phyloP scores from a whole-genome alignment of 2,797 vertebrate species.

The Pseudochirops cupreus region DNA sequence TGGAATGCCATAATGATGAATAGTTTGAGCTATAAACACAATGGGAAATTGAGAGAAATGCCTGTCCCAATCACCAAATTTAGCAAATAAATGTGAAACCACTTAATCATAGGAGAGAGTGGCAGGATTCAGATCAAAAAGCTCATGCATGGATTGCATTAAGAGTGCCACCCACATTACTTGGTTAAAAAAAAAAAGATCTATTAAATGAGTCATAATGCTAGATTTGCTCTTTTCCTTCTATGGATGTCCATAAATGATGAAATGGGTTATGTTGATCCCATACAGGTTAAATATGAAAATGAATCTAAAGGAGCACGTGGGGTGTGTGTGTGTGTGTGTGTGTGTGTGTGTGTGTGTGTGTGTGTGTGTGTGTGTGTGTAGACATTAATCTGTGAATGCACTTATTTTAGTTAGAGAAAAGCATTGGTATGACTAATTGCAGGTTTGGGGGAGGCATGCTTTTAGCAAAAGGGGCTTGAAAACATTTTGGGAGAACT shows the following conservation, averaged over 20 bases:
- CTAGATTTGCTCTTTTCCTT: constrained; percentile 8
- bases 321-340: not conserved
- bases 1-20: not conserved
- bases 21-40: constrained; percentile 52
- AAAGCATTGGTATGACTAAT: constrained; percentile 6
- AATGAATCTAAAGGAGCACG: not conserved
- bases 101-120: constrained; percentile 24
- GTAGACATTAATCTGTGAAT: constrained; percentile 13
- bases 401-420: not conserved
- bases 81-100: constrained; percentile 51
- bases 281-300: constrained; percentile 2
- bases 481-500: not conserved
- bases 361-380: not conserved
- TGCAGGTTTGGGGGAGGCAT: not conserved
- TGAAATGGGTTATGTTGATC: not conserved
- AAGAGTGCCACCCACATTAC: constrained; percentile 40
- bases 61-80: constrained; percentile 59
- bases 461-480: not conserved
- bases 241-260: constrained; percentile 1
- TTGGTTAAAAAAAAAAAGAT: not conserved
- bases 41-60: constrained; percentile 62
- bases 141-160: constrained; percentile 6
- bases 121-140: constrained; percentile 29
- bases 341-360: not conserved
- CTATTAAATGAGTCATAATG: constrained; percentile 41